These are phyloP conservation scores for Oxyura jamaicensis DNA, from an alignment of 2,113 vertebrate genomes.

Conservation along the genomic window DNA sequence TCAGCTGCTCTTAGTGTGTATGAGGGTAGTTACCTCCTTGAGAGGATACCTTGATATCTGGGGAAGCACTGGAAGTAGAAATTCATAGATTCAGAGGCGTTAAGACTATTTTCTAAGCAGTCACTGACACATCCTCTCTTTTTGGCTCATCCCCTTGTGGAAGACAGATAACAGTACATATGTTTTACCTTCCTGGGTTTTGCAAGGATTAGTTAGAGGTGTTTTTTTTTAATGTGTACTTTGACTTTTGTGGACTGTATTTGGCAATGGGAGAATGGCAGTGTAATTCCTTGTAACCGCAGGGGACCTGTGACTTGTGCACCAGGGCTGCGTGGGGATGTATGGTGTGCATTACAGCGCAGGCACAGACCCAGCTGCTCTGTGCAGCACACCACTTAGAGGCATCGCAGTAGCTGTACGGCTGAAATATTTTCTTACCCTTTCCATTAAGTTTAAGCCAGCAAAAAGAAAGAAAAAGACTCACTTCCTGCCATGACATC, in stretches of 20 bases:
- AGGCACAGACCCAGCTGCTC: neutral
- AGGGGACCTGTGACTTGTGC: neutral
- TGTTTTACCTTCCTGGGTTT: neutral
- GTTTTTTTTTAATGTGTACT: neutral
- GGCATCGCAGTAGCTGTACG: neutral
- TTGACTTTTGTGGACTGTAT: neutral
- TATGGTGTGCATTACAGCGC: neutral
- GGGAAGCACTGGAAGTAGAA: neutral
- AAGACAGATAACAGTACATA: neutral
- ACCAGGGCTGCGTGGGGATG: neutral
- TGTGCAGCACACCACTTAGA: neutral
- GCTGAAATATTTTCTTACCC: neutral
- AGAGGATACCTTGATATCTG: neutral
- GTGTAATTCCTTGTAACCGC: accelerated
- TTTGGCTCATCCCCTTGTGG: neutral
- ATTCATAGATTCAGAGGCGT: neutral
- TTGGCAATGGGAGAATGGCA: neutral
- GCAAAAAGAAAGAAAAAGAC: neutral
- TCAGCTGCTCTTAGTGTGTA: neutral
- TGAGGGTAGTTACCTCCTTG: neutral
- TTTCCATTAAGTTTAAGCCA: neutral
- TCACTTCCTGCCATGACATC: neutral
- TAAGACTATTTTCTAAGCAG: neutral
- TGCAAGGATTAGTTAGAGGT: neutral
- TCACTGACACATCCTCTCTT: neutral